Base-by-base conservation (phyloP, 2,797 vertebrate genomes). In the Diplodus sargus region DNA sequence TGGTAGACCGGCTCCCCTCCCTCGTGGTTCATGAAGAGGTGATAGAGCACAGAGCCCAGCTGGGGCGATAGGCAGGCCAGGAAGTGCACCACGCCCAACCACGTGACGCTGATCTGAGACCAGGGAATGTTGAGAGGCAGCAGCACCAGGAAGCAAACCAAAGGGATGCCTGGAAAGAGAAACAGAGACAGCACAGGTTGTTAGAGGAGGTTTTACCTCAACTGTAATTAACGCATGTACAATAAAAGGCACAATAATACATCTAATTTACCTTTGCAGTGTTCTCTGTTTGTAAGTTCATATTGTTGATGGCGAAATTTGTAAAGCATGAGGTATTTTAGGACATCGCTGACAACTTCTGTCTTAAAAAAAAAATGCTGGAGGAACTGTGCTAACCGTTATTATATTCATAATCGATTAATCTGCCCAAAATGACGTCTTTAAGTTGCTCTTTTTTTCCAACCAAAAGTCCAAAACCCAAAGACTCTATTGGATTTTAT, bases 11-110 rank as follows among this genome's bases (percentile, higher is more conserved):
- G 87, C 64, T 97, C 96, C 3, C 97, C 97, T 0, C 97, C 97
- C 91, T 96, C 95, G 42, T 98, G 97, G 96, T 97, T 97, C 97
- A 98, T 98, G 94, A 98, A 98, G 86, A 98, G 97, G 92, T 98
- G 97, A 83, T 98, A 98, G 23, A 98, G 91, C 87, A 98, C 97
- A 0, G 97, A 97, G 88, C 96, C 97, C 62, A 97, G 95, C 81
- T 97, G 97, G 1, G 97, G 97, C 0, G 95, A 96, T 84, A 97
- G 92, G 85, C 97, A 98, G 72, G 97, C 97, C 92, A 98, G 94
- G 82, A 97, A 97, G 90, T 98, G 97, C 39, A 96, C 96, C 84
- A 97, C 94, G 17, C 96, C 96, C 84, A 98, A 88, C 97, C 97
- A 98, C 1, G 96, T 96, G 62, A 96, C 95, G 28, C 95, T 96